A percentile compares a stretch with the other conserved stretches of the same genome.
Conservation (phyloP, 2,113 vertebrate genomes). For the Terrapene triunguis region DNA sequence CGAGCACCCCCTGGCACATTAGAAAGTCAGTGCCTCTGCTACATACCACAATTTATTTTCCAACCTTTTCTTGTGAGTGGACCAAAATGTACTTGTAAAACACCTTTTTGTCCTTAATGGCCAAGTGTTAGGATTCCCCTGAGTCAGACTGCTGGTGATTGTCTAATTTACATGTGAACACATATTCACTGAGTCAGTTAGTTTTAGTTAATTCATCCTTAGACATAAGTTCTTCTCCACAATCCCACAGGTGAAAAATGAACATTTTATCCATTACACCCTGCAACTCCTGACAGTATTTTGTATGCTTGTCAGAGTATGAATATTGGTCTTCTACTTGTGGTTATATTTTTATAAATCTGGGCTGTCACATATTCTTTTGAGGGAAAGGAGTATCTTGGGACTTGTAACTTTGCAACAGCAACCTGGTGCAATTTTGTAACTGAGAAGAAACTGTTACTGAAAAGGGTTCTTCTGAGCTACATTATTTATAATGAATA, state of each 20-base stretch:
- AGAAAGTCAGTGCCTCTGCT: background rate
- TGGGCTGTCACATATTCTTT: background rate
- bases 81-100: constrained; percentile 26
- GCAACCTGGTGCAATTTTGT: background rate
- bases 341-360: background rate
- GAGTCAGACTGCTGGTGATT: background rate
- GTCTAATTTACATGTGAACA: constrained; percentile 21
- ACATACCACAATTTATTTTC: background rate
- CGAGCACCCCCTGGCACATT: too few species aligned
- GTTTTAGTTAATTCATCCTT: background rate
- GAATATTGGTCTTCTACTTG: background rate
- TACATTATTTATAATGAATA: background rate
- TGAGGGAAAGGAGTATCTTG: background rate
- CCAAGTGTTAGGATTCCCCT: background rate
- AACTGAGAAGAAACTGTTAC: background rate
- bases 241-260: background rate
- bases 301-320: background rate
- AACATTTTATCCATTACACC: background rate
- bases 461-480: background rate
- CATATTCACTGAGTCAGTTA: constrained; percentile 32
- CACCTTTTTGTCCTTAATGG: constrained; percentile 8
- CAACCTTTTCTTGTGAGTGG: background rate
- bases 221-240: background rate
- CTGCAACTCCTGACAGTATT: background rate
- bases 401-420: background rate